A percentile compares a stretch with the other conserved stretches of the same genome.
Evolutionary conservation across 2,113 vertebrate species (phyloP).

Genomic region (Aviceda subcristata): DNA sequence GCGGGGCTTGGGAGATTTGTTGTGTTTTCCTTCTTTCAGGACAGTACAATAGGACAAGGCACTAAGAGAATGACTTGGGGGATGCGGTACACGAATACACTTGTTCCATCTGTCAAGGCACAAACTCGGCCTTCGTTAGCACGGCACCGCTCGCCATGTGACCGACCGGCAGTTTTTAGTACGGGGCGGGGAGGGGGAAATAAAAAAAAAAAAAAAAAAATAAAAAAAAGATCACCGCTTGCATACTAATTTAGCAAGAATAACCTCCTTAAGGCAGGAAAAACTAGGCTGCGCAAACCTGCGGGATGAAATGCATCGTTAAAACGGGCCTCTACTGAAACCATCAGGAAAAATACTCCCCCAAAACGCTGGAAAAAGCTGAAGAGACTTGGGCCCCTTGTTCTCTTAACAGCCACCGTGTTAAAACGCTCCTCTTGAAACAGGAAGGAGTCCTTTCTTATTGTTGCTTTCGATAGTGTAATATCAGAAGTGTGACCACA

Average conservation of each 20-base stretch:
- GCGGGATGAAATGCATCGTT: neutral
- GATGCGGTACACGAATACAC: neutral
- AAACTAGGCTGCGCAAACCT: neutral
- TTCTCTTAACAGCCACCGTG: neutral
- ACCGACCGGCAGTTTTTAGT: neutral
- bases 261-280: neutral
- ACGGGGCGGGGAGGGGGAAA: neutral
- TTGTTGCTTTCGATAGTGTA: neutral
- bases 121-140: constrained; percentile 27
- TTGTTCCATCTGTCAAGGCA: constrained; percentile 51
- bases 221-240: neutral
- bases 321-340: neutral
- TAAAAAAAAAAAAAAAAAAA: neutral
- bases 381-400: neutral
- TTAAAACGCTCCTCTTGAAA: neutral
- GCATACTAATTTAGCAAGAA: neutral
- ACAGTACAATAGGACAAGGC: neutral
- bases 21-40: neutral
- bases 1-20: neutral
- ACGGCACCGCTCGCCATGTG: neutral
- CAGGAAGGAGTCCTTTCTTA: constrained; percentile 26
- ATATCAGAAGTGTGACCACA: constrained; percentile 12
- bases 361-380: neutral
- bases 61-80: neutral
- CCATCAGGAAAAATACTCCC: neutral